Evolutionary conservation across 2,888 invertebrate species (phyloP).

Genomic region (Scelioninae gen. 1): DNA sequence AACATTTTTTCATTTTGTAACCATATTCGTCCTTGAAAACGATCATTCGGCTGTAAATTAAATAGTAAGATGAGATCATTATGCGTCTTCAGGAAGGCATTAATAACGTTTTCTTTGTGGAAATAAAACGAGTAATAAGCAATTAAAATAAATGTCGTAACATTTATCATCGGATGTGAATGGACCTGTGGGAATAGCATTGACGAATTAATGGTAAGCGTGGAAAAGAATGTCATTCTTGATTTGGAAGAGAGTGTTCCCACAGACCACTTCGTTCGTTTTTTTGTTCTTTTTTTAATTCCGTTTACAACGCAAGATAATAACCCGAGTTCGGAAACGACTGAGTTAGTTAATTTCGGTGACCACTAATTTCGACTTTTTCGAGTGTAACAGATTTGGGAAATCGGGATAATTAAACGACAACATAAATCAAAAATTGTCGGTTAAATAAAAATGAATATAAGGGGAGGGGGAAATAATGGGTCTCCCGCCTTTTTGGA

Average conservation of each 20-base stretch:
- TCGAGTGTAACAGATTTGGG: slow-evolving; percentile 27
- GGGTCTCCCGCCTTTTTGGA: slow-evolving; percentile 55
- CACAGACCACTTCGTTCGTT: slow-evolving; percentile 34
- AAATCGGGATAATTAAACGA: slow-evolving; percentile 7
- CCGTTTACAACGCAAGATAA: slow-evolving; percentile 40
- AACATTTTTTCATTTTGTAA: too few species aligned
- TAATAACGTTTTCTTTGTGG: slow-evolving; percentile 44
- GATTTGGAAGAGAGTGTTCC: slow-evolving; percentile 49
- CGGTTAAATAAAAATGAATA: slow-evolving; percentile 56
- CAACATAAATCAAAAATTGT: slow-evolving; percentile 56
- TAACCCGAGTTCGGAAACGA: slow-evolving; percentile 12
- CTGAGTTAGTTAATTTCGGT: slow-evolving; percentile 24
- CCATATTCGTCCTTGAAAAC: too few species aligned
- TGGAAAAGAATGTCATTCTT: slow-evolving; percentile 56
- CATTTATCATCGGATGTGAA: slow-evolving; percentile 52
- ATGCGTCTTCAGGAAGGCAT: slow-evolving; percentile 35
- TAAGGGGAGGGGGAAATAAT: slow-evolving; percentile 53
- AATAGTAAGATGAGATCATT: slow-evolving; percentile 42
- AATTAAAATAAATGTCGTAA: slow-evolving; percentile 57
- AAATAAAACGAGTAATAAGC: slow-evolving; percentile 47
- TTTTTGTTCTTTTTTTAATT: slow-evolving; percentile 20
- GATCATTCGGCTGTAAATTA: too few species aligned
- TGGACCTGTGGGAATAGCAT: slow-evolving; percentile 47
- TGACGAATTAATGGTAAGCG: slow-evolving; percentile 50
- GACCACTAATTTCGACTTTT: background rate